Conservation (phyloP, 2,888 invertebrate species). For the Agriopis leucophaearia region DNA sequence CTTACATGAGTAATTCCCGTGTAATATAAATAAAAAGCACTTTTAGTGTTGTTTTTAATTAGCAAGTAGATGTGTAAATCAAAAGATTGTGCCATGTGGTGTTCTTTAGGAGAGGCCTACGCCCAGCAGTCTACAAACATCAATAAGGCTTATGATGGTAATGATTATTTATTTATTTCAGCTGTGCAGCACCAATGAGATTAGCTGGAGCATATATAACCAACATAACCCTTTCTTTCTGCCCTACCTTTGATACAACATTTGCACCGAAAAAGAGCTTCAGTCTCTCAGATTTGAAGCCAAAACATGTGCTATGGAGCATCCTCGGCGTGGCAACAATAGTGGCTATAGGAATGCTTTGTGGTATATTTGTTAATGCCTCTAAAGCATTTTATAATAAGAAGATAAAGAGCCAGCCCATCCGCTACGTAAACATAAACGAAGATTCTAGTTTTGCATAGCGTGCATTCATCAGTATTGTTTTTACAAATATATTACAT, state of each 20-base stretch:
- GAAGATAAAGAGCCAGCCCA: conserved; percentile 69
- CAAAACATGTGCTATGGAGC: conserved; percentile 79
- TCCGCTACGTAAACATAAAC: conserved; percentile 74
- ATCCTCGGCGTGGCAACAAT: conserved; percentile 76
- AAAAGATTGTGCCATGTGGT: too few relatives aligned
- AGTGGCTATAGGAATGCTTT: conserved; percentile 71
- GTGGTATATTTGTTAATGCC: conserved; percentile 73
- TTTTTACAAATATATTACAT: conserved; percentile 40
- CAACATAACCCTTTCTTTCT: conserved; percentile 73
- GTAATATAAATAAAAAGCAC: too few relatives aligned
- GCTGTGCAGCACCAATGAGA: conserved; percentile 80
- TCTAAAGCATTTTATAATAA: conserved; percentile 70
- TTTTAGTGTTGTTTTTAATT: too few relatives aligned
- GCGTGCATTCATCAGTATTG: conserved; percentile 41
- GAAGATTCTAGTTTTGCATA: conserved; percentile 72
- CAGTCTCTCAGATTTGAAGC: conserved; percentile 67
- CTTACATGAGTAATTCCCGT: too few relatives aligned
- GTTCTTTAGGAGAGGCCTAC: too few relatives aligned
- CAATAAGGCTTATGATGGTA: too few relatives aligned
- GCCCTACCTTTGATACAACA: conserved; percentile 74
- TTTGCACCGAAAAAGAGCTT: conserved; percentile 64
- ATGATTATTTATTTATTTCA: conserved; percentile 52
- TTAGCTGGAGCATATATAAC: conserved; percentile 74
- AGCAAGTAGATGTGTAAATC: too few relatives aligned
- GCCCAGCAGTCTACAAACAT: too few relatives aligned